Base-by-base conservation (phyloP, 2,888 invertebrate genomes). In the Rhogogaster chlorosoma region DNA sequence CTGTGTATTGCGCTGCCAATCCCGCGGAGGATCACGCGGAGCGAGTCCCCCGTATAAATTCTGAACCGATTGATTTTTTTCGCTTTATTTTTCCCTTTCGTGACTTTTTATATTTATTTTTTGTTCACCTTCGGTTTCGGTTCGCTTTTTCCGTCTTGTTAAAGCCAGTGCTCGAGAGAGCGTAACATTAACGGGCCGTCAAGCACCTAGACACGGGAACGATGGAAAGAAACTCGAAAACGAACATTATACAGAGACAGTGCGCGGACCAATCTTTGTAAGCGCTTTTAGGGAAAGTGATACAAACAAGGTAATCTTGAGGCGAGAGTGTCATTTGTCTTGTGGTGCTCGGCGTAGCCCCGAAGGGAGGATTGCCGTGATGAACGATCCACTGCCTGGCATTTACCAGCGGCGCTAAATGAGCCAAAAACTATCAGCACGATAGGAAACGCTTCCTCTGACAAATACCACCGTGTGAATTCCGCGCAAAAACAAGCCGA, bases 311-410 rank as follows among this genome's bases (percentile, higher is more conserved):
- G 86, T 85, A 86, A 87, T 88, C 84, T 84, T 83, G 32, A 85
- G 70, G 80, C 83, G 85, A 85, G 87, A 87, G 86, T 86, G 88
- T 86, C 88, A 88, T 89, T 87, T 88, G 87, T 88, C 88, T 86
- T 86, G 85, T 64, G 84, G 84, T 77, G 53, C 83, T 85, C 83
- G 77, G 64, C 32, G 86, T 83, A 85, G 32, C 80, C 61, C 57
- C 67, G 67, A 49, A 64, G 67, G 83, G 45, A 70, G 67, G 83
- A 85, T 84, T 82, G 78, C 38, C 82, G 86, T 87, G 87, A 88
- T 87, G 87, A 88, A 88, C 87, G 86, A 87, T 85, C 85, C 49
- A 75, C 77, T 71, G 67, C 64, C 78, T 84, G 84, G 84, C 84
- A 83, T 82, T 85, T 84, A 86, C 84, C 84, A 75, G n/a, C 70